Evolutionary conservation across 2,797 vertebrate genomes (phyloP).

Genomic region (Pantherophis vulpinus): DNA sequence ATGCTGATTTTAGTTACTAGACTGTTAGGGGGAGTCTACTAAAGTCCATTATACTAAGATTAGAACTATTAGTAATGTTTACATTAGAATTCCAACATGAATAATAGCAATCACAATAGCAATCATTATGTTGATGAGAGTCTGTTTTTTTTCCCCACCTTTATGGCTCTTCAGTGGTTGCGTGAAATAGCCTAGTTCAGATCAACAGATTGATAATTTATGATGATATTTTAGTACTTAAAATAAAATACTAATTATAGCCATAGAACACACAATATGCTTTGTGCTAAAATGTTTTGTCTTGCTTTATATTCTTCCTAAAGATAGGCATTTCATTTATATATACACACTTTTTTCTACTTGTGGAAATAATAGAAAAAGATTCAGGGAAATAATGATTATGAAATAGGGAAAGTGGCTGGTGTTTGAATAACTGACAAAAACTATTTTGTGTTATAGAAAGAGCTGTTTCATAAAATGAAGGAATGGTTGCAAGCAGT

Average conservation of each 20-base stretch:
- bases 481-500: background rate
- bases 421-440: constrained; percentile 12
- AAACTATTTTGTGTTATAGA: background rate
- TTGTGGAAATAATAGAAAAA: background rate
- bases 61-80: background rate
- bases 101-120: background rate
- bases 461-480: background rate
- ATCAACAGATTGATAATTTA: background rate
- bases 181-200: background rate
- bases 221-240: background rate
- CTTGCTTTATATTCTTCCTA: constrained; percentile 5
- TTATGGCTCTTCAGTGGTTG: background rate
- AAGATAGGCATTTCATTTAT: constrained; percentile 13
- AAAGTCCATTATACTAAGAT: background rate
- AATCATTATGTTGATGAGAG: background rate
- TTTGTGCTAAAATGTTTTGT: constrained; percentile 38
- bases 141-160: background rate
- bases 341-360: background rate
- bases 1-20: background rate
- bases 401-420: constrained; percentile 3
- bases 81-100: background rate
- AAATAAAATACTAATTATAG: constrained; percentile 40
- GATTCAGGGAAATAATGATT: constrained; percentile 5
- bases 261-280: constrained; percentile 15
- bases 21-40: background rate